Conservation (phyloP, 2,113 vertebrate genomes). For the Paramisgurnus dabryanus region DNA sequence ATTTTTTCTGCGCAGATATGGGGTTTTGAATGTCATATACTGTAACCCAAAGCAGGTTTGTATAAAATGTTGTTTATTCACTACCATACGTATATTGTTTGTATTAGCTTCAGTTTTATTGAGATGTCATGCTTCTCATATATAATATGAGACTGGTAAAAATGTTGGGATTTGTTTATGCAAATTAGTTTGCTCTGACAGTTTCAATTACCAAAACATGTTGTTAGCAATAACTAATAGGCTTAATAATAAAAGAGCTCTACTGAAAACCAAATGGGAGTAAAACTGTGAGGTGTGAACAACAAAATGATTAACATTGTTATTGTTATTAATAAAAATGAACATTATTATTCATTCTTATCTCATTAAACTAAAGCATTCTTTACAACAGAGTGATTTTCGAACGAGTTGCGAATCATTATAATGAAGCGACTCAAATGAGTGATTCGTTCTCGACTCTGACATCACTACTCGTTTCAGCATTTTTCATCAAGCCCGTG, state of each 20-base stretch:
- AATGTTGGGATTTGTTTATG: not conserved
- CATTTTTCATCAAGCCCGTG: not conserved
- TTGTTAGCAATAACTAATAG: too few relatives aligned
- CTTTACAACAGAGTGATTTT: not conserved
- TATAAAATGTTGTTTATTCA: not conserved
- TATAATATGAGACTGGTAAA: not conserved
- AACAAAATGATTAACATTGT: too few relatives aligned
- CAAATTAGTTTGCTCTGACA: not conserved
- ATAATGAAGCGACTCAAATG: not conserved
- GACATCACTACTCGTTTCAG: not conserved
- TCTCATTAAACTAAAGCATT: not conserved
- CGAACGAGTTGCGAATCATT: not conserved
- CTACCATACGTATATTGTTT: not conserved
- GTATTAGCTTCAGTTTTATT: too few relatives aligned
- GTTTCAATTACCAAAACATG: too few relatives aligned
- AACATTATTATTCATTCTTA: not conserved
- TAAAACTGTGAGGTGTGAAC: too few relatives aligned
- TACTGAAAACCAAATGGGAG: too few relatives aligned
- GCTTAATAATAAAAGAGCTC: too few relatives aligned
- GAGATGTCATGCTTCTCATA: too few relatives aligned
- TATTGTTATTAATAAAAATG: too few relatives aligned
- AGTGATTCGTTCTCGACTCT: not conserved
- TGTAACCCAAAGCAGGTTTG: not conserved
- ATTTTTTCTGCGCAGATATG: not conserved
- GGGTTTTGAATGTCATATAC: too few relatives aligned